These are phyloP conservation scores for Thamnophis sirtalis DNA, from an alignment of 2,113 vertebrate genomes.

Conservation along the genomic window DNA sequence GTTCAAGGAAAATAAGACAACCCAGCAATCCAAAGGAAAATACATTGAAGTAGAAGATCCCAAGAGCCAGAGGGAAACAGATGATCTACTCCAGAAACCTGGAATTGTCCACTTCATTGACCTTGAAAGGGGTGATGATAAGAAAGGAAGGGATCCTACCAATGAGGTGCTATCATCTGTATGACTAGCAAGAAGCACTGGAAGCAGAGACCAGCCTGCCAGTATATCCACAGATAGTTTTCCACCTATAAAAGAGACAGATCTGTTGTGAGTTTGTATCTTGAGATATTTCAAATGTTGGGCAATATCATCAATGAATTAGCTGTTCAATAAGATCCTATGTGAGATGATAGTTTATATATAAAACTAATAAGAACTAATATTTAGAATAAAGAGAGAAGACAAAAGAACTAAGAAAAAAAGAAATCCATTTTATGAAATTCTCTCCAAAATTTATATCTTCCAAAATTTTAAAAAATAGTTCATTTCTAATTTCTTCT, in stretches of 20 bases:
- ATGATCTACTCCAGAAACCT: constrained; percentile 77
- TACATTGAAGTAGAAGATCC: constrained; percentile 83
- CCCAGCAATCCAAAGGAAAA: constrained; percentile 74
- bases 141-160: constrained; percentile 77
- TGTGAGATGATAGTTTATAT: neutral
- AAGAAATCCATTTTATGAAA: neutral
- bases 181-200: constrained; percentile 88
- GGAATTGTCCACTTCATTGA: constrained; percentile 75
- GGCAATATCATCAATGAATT: neutral
- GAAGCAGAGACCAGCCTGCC: constrained; percentile 77
- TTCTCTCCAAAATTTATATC: neutral
- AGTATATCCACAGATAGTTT: constrained; percentile 61
- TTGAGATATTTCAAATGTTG: constrained; percentile 14
- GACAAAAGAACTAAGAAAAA: neutral
- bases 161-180: constrained; percentile 85
- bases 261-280: constrained; percentile 68
- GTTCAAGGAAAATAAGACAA: constrained; percentile 76
- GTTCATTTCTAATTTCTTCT: neutral
- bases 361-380: neutral
- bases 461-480: neutral
- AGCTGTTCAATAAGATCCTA: constrained; percentile 26
- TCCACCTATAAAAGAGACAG: constrained; percentile 77
- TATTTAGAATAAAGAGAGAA: neutral
- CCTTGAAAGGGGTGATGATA: constrained; percentile 73
- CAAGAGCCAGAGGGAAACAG: constrained; percentile 72